phyloP scores from a whole-genome alignment of 1,140 invertebrate genomes.

The Polypedilum pembai region DNA sequence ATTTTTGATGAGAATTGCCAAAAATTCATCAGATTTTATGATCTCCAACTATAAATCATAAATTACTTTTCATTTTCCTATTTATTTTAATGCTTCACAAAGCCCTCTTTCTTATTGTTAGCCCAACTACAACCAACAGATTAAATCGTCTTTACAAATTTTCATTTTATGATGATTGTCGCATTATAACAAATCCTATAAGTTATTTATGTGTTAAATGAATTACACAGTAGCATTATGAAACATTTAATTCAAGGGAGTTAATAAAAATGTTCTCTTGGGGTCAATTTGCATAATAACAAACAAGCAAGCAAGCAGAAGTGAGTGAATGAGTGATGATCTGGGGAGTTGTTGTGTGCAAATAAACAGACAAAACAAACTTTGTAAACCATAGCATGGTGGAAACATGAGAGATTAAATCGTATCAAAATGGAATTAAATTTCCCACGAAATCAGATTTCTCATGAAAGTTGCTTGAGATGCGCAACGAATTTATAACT shows the following conservation, averaged over 20 bases:
- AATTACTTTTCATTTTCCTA: too few relatives aligned
- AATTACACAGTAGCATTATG: background rate
- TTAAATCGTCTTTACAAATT: too few relatives aligned
- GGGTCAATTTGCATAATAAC: background rate
- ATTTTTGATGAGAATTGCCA: too few relatives aligned
- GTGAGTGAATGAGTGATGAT: background rate
- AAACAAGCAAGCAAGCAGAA: too few relatives aligned
- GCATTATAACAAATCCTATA: too few relatives aligned
- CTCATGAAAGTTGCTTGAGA: conserved; percentile 10
- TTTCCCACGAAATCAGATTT: background rate
- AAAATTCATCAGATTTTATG: too few relatives aligned
- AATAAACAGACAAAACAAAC: background rate
- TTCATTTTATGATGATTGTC: too few relatives aligned
- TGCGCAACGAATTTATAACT: conserved; percentile 9
- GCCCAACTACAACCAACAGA: too few relatives aligned
- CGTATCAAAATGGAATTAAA: background rate
- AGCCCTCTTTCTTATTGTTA: too few relatives aligned
- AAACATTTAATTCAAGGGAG: background rate
- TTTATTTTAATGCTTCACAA: too few relatives aligned
- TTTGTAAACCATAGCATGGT: background rate
- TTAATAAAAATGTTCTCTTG: conserved; percentile 12
- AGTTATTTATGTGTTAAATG: too few relatives aligned
- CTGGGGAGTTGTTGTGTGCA: background rate
- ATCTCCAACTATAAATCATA: too few relatives aligned
- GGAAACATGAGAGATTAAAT: background rate